Percentiles rank a stretch among this genome's conserved stretches.
phyloP scores from a whole-genome alignment of 2,797 vertebrate species.

The Pempheris klunzingeri region DNA sequence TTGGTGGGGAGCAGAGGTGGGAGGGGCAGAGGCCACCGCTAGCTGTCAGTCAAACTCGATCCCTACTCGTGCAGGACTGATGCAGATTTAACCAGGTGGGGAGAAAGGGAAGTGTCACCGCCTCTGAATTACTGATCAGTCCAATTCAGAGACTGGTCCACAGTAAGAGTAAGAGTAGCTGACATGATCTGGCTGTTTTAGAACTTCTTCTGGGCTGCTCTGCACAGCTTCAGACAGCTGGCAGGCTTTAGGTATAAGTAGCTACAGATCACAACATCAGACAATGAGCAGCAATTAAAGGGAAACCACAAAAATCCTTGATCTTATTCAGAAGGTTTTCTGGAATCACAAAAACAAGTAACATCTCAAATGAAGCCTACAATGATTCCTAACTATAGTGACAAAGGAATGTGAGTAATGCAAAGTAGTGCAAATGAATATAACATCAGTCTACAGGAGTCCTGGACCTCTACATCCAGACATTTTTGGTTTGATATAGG shows the following conservation, averaged over 20 bases:
- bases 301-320: neutral
- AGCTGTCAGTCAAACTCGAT: conserved; percentile 47
- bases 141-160: neutral
- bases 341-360: neutral
- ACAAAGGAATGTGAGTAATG: neutral
- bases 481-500: neutral
- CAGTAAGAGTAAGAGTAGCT: neutral
- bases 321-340: neutral
- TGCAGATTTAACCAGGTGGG: conserved; percentile 36
- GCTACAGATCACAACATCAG: neutral
- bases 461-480: neutral
- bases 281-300: neutral
- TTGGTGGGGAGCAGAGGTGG: neutral
- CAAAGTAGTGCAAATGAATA: neutral
- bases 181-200: neutral
- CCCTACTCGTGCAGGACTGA: conserved; percentile 11
- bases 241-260: neutral
- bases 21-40: neutral
- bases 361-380: neutral
- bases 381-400: neutral
- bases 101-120: conserved; percentile 9
- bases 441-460: neutral
- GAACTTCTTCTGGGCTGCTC: neutral
- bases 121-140: conserved; percentile 26
- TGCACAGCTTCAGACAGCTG: neutral